Evolutionary conservation across 2,797 vertebrate species (phyloP), one percentile per base, ranked within the genome.

Genomic region (Gymnoscopelus microlampas): DNA sequence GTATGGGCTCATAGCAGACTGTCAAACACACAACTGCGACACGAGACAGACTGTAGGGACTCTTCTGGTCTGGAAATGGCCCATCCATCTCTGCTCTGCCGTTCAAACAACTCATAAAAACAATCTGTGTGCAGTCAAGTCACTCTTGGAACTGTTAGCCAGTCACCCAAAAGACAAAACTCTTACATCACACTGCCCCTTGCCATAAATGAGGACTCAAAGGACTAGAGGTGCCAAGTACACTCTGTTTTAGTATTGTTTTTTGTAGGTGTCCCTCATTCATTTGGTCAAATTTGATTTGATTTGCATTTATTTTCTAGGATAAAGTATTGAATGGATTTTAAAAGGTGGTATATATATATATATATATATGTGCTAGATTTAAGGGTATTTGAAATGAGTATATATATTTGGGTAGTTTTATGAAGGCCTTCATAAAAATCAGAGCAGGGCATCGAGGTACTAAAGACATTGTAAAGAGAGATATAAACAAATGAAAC

Each of bases 391-490:
- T 86, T 76, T 83, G 63, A 86, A 79, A 67, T 62, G 78, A 87
- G 67, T 73, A 56, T 44, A 26, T 55, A 56, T 44, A 26, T 55
- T 72, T 74, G 78, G 77, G 79, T 82, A 71, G 76, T 77, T 85
- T 91, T 92, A 94, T 95, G 94, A 95, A 95, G 93, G 94, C 94
- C 94, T 95, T 95, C 94, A 94, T 95, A 94, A 92, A 91, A 71
- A 56, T 73, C 61, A 91, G 88, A 49, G 56, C 87, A 91, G 87
- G 61, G 47, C 73, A 48, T 82, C 29, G 35, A 61, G 61, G 59
- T 63, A 29, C 59, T 67, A 39, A 44, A 83, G 58, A 49, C 29
- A 76, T 79, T 79, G 60, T 69, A 70, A 69, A 78, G 77, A 78
- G 75, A 79, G 78, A 74, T 77, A 62, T 78, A 64, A 77, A 76